Conservation (phyloP, 2,797 vertebrate species). For the Rhinatrema bivittatum region DNA sequence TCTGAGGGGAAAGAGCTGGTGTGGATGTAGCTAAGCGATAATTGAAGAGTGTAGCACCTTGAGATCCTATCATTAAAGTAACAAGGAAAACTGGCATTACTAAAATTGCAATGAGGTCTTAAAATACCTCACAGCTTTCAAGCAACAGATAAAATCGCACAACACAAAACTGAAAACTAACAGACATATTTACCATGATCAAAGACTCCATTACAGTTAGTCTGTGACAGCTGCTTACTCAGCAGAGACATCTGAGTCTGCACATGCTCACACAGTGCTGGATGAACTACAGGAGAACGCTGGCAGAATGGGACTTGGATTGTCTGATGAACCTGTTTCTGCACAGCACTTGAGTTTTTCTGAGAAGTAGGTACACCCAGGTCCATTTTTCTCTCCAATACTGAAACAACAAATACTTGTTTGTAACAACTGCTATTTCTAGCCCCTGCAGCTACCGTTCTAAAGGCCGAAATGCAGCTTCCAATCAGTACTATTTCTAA, state of each 20-base stretch:
- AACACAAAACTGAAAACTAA: background rate
- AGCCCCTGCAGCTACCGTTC: too few species aligned
- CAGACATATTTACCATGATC: slow-evolving; percentile 36
- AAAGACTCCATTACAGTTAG: slow-evolving; percentile 13
- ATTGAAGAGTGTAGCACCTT: slow-evolving; percentile 39
- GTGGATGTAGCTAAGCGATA: slow-evolving; percentile 43
- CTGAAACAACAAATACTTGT: slow-evolving; percentile 36
- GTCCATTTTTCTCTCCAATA: slow-evolving; percentile 35
- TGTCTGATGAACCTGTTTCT: slow-evolving; percentile 11
- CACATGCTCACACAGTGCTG: slow-evolving; percentile 47
- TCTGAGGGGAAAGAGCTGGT: slow-evolving; percentile 42
- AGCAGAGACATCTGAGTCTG: slow-evolving; percentile 55
- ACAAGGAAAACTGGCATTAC: background rate
- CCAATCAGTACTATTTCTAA: too few species aligned
- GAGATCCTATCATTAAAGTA: slow-evolving; percentile 37
- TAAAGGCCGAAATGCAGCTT: too few species aligned
- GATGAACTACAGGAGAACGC: slow-evolving; percentile 31
- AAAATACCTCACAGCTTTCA: slow-evolving; percentile 7
- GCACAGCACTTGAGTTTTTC: slow-evolving; percentile 8
- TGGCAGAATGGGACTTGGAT: slow-evolving; percentile 32
- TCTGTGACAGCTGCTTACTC: slow-evolving; percentile 25
- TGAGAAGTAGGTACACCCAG: slow-evolving; percentile 14
- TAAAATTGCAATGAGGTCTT: background rate
- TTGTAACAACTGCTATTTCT: too few species aligned
- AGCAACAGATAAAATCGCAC: background rate